Conservation (phyloP, 2,888 invertebrate genomes). For the Hemicrepidius hirtus region DNA sequence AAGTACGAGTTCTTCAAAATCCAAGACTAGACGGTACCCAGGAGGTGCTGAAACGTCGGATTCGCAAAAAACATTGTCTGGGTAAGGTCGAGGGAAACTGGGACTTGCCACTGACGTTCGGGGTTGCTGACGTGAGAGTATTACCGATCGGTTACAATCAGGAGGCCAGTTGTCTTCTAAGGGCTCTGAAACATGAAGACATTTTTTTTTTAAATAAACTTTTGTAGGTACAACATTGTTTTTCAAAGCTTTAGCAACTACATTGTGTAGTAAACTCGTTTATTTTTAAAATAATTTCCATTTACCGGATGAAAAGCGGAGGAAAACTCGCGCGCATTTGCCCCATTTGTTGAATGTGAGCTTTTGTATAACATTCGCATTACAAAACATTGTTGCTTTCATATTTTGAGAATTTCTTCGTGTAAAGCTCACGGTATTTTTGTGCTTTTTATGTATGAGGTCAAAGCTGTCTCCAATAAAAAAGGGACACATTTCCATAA, state of each 20-base stretch:
- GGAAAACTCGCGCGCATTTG: not conserved
- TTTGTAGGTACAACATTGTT: no score
- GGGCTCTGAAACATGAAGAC: slow-evolving; percentile 67
- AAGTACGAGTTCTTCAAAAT: slow-evolving; percentile 85
- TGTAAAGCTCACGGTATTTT: slow-evolving; percentile 14
- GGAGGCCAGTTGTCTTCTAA: slow-evolving; percentile 71
- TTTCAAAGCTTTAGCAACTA: no score
- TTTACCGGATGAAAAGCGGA: not conserved
- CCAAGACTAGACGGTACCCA: slow-evolving; percentile 81
- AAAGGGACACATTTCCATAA: slow-evolving; percentile 25
- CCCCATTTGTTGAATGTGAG: slow-evolving; percentile 3
- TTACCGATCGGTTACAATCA: slow-evolving; percentile 82
- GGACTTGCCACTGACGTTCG: slow-evolving; percentile 85
- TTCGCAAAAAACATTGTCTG: slow-evolving; percentile 84
- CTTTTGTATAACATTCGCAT: not conserved
- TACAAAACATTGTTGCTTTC: slow-evolving; percentile 16
- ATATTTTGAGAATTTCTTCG: slow-evolving; percentile 9
- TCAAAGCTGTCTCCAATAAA: slow-evolving; percentile 4
- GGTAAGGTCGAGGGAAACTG: slow-evolving; percentile 86
- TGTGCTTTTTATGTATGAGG: slow-evolving; percentile 12
- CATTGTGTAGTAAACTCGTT: not conserved
- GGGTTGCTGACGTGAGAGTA: slow-evolving; percentile 79
- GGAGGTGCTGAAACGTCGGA: slow-evolving; percentile 81
- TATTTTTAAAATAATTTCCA: not conserved
- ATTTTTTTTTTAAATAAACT: no score